Conservation (phyloP, 2,888 invertebrate genomes). For the Tetramorium bicarinatum region DNA sequence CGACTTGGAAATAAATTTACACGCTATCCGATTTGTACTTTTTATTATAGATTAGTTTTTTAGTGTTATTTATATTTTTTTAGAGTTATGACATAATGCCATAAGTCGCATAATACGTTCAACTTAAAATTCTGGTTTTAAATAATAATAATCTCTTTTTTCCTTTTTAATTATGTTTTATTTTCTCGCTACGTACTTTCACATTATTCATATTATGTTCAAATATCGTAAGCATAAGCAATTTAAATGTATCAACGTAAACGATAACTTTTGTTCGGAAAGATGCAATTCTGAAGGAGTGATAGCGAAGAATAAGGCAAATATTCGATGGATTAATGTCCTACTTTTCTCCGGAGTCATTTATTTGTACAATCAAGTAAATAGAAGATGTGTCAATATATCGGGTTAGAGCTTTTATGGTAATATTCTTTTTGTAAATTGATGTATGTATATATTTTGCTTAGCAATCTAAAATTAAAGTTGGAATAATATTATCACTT, state of each 20-base stretch:
- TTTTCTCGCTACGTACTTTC: not conserved
- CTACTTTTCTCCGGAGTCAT: slow-evolving; percentile 10
- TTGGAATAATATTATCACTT: too few relatives aligned
- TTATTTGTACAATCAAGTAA: too few relatives aligned
- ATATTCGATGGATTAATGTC: slow-evolving; percentile 15
- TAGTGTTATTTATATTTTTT: not conserved
- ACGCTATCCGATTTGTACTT: not conserved
- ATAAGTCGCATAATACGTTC: not conserved
- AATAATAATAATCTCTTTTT: not conserved
- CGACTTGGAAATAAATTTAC: slow-evolving; percentile 73
- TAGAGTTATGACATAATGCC: not conserved
- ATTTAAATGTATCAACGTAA: not conserved
- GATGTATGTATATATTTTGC: too few relatives aligned
- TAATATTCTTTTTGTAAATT: too few relatives aligned
- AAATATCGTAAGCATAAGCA: not conserved
- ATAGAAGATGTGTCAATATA: too few relatives aligned
- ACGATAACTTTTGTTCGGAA: not conserved
- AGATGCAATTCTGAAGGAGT: not conserved
- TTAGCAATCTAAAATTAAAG: too few relatives aligned
- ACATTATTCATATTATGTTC: not conserved
- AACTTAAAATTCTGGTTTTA: not conserved
- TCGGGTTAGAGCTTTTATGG: too few relatives aligned
- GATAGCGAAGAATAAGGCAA: not conserved
- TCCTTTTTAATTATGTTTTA: not conserved
- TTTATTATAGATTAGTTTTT: too few relatives aligned